Evolutionary conservation across 2,797 vertebrate genomes (phyloP), one percentile per base, ranked within the genome.

Genomic region (Pitangus sulphuratus): DNA sequence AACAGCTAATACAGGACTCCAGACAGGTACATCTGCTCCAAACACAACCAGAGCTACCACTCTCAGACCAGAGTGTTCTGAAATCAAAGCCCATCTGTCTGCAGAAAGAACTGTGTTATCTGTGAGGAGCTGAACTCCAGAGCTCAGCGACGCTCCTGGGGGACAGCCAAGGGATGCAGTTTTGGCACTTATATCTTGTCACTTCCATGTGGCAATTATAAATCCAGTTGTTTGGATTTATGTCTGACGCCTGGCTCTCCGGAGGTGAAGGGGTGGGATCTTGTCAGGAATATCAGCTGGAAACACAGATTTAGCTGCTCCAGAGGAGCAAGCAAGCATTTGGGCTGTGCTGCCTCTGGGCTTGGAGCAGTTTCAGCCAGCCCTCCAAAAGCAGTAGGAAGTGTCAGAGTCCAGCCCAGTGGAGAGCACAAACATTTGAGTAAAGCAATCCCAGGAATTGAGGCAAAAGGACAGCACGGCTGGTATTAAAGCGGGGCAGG

Each of bases 371-470:
- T 54, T 92, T 94, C 94, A 93, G 72, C 65, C 95, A 93, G 69
- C 64, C 28, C 39, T 33, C 54, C 58, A 4, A 86, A 78, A 68
- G 57, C 65, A 88, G 82, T 39, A 66, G 91, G 72, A 96, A 92
- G 50, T 45, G 62, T 90, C 39, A 39, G 71, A 87, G 72, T 76
- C 82, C 87, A 94, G 44, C 58, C 54, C 82, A 79, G 62, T 6
- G 42, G 9, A 95, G 40, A 95, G 62, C 6, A 8, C 87, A 88
- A 95, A 90, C 82, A 58, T 50, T 69, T 81, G 35, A 91, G 69
- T 35, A 81, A 90, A 94, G 87, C 76, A 92, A 66, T 72, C 89
- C 82, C 91, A 93, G 91, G 84, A 95, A 88, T 72, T 91, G 91
- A 96, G 94, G 89, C 76, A 82, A 93, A 86, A 91, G 91, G 71